Conservation (phyloP, 2,797 vertebrate species). For the Meda fulgida region DNA sequence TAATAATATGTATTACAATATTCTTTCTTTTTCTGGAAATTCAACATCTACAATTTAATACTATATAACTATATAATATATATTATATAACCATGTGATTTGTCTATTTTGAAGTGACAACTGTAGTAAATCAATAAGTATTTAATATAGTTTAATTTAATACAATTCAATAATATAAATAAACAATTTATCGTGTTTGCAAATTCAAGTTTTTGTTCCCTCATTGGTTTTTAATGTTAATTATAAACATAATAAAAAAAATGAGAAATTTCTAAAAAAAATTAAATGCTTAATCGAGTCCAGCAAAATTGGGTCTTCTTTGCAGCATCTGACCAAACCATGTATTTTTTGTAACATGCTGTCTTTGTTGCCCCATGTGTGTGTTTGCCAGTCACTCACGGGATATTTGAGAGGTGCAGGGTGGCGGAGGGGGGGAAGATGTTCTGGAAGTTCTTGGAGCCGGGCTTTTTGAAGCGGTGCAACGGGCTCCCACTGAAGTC, state of each 20-base stretch:
- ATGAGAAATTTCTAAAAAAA: too few relatives aligned
- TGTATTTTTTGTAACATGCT: not conserved
- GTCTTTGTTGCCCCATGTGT: not conserved
- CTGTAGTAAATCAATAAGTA: not conserved
- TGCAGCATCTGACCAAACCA: not conserved
- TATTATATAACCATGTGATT: not conserved
- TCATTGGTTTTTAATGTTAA: not conserved
- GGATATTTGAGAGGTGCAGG: conserved; percentile 92
- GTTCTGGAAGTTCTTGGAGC: conserved; percentile 89
- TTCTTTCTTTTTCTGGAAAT: not conserved
- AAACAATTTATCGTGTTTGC: too few relatives aligned
- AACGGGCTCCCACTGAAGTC: conserved; percentile 89
- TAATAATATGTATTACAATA: not conserved
- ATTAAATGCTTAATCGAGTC: not conserved
- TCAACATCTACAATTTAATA: not conserved
- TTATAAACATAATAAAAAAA: not conserved
- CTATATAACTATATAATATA: too few relatives aligned
- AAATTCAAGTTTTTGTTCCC: not conserved
- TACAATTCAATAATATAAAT: not conserved
- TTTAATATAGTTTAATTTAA: not conserved
- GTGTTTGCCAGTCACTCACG: conserved; percentile 75
- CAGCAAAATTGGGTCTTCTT: not conserved
- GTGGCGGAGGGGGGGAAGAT: conserved; percentile 91
- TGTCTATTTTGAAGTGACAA: not conserved
- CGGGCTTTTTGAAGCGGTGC: conserved; percentile 91